Evolutionary conservation across 1,140 invertebrate genomes (phyloP), one percentile per base, ranked within the genome.

Genomic region (Polypedilum pembai): DNA sequence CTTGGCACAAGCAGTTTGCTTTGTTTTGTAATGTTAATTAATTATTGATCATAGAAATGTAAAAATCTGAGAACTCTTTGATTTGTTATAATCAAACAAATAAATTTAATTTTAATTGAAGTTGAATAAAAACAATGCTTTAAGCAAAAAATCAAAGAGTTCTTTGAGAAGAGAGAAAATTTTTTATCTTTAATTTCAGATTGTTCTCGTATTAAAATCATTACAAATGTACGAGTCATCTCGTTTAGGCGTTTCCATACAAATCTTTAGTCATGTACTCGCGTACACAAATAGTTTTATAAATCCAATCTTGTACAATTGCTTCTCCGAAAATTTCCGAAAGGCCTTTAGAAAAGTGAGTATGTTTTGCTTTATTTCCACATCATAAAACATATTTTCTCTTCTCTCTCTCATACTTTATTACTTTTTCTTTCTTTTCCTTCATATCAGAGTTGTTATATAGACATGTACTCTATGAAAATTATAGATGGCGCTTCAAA

Each of bases 281-380:
- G 95, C 94, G 0, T 98, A 98, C 83, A 93, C 91, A 84, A 98
- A 96, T 84, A 94, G 92, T 78, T 97, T 95, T 79, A 90, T 98
- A 76, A 98, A 98, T 81, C 95, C 95, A 0, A 90, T 98, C 75
- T 86, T 98, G 20, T 98, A 82, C 73, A 81, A 81, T 21, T 82
- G 82, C 73, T 78, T 82, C 45, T 82, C 81, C 18, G 79, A 81
- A 72, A 82, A 82, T 76, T 82, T 82, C 76, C 79, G 81, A 73
- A 82, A 82, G 78, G 81, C 81, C 73, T 82, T 82, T 76, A 77
- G 79, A 76, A 82, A 82, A 80, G 81, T 82, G 75, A 80, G 78
- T 77, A 5, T 74, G n/a, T 15, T 56, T 56, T 56, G 65, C 65
- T 69, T 21, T 8, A 8, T 69, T 20, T 69, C 17, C 20, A 69